A percentile compares a stretch with the other conserved stretches of the same genome.
phyloP scores from a whole-genome alignment of 2,797 vertebrate genomes.

The Gambelia wislizenii region DNA sequence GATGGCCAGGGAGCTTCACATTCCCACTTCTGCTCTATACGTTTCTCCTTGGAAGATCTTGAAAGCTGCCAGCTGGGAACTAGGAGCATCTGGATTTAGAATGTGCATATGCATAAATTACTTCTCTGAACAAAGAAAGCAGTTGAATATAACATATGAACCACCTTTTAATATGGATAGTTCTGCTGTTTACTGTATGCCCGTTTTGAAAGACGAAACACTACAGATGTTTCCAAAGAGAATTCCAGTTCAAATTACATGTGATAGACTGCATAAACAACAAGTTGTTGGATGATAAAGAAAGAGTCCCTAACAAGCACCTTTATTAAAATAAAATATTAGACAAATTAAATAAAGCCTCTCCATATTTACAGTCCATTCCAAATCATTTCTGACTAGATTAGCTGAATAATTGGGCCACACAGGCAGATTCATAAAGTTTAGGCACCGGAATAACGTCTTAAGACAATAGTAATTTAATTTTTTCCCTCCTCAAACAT shows the following conservation, averaged over 20 bases:
- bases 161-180: not conserved
- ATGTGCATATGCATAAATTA: not conserved
- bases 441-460: constrained; percentile 80
- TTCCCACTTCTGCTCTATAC: no score
- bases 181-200: not conserved
- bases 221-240: not conserved
- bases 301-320: constrained; percentile 54
- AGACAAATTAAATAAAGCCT: constrained; percentile 68
- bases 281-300: constrained; percentile 50
- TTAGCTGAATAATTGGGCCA: constrained; percentile 75
- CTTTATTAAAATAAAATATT: constrained; percentile 65
- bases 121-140: not conserved
- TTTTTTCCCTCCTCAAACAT: constrained; percentile 64
- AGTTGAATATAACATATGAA: not conserved
- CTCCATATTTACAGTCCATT: constrained; percentile 57
- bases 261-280: constrained; percentile 34
- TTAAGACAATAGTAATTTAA: constrained; percentile 81
- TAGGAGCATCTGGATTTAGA: not conserved
- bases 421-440: constrained; percentile 78
- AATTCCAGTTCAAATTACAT: not conserved
- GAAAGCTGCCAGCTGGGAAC: not conserved
- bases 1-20: no score
- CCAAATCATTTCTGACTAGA: constrained; percentile 60
- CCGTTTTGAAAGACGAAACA: not conserved
- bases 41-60: not conserved